Base-by-base conservation (phyloP, 2,113 vertebrate species). In the Hassar affinis region DNA sequence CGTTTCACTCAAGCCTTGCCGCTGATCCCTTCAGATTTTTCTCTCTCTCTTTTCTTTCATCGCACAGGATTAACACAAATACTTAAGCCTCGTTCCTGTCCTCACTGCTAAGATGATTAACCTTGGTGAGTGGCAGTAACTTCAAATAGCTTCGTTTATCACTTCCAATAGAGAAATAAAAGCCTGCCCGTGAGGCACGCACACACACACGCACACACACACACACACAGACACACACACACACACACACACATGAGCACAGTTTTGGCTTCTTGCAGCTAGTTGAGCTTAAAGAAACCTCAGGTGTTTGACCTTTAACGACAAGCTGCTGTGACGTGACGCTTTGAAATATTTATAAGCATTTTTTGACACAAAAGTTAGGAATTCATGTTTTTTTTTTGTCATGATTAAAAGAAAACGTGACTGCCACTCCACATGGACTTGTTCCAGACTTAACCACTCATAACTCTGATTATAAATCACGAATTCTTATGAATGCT, bases 51-150 rank as follows among this genome's bases (percentile, higher is more conserved):
- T 33, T 57, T 72, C 80, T 72, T 59, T 35, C 80, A 25, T 25
- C 11, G 52, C 54, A 30, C 38, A 20, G 80, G 66, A 81, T 81
- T 81, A 81, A 45, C 80, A 71, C 66, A 72, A 69, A 81, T 72
- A 72, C 56, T 81, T 72, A 81, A 71, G 22, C 66, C 66, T 72
- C 52, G 54, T 69, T 45, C 42, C 51, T 72, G 52, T 57, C 80
- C 49, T 47, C 51, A n/a, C 66, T 33, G 80, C 38, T 81, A 81
- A 81, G 80, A 81, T 69, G 80, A 81, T 81, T 81, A 81, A 81
- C 80, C 80, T 81, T 47, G 52, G 69, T 72, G 80, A 81, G 52
- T 42, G 38, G 80, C 68, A 72, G 66, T 72, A 47, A 59, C 68
- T 72, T 81, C 51, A 72, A 81, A 81, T 81, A 52, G 80, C 35